Base-by-base conservation (phyloP, 53 echinoderm and acorn worm genomes). In the Holothuria scabra region DNA sequence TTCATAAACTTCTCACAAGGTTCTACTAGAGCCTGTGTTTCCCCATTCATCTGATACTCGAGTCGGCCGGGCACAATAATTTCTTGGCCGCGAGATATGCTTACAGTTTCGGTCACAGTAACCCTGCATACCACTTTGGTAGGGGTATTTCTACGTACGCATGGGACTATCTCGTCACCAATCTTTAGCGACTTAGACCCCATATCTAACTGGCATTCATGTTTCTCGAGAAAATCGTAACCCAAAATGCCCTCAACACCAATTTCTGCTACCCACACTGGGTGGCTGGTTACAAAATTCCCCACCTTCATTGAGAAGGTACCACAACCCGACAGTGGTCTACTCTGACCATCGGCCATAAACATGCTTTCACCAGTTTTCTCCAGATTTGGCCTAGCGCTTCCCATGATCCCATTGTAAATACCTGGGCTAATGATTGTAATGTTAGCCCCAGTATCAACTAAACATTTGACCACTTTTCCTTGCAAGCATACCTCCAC, bases 331-430 rank as follows among this genome's bases (percentile, higher is more conserved):
- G 28, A 19, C 22, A 63, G 28, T 29, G 65, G 65, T 64, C 23
- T 64, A 64, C 18, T 19, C 22, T 29, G 16, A 64, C 28, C 65
- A 64, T 64, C 65, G 65, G 65, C 65, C 65, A 64, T 64, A 64
- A 64, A 14, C 65, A 64, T 26, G 65, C 28, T 29, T 29, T 64
- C 65, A 12, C 65, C 22, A n/a, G 65, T 64, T n/a, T 29, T 64
- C 16, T 64, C 28, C 28, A 64, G 28, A 6, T 64, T 64, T 14
- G 65, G 65, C 65, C 65, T 24, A 26, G 65, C 65, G 11, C 65
- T n/a, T 12, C 28, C 18, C 12, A 0, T n/a, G 12, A 64, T 64
- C 28, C 28, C 65, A 14, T 64, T 14, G 28, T 64, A 64, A 24
- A 64, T n/a, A n/a, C 65, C 22, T 26, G 12, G 65, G 12, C 37